phyloP scores from a whole-genome alignment of 2,113 vertebrate species.

The Dipodomys merriami region DNA sequence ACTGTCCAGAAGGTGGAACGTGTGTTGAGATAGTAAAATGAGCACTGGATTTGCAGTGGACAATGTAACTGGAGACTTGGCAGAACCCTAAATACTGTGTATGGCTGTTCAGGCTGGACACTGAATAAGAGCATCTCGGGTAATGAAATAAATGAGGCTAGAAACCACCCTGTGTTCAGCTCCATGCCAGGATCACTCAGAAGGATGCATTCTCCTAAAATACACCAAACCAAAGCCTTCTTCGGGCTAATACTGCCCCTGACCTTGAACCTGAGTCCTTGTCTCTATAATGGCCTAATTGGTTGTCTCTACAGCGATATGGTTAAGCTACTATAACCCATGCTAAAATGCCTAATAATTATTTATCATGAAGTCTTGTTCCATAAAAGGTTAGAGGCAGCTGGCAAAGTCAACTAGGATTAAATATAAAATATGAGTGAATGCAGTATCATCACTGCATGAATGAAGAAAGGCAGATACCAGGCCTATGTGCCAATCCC shows the following conservation, averaged over 20 bases:
- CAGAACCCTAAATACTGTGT: neutral
- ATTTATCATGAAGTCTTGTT: neutral
- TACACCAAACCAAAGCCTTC: neutral
- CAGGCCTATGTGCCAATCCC: fast-evolving
- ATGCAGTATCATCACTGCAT: neutral
- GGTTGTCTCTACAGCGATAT: neutral
- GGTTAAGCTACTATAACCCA: neutral
- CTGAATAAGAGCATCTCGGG: neutral
- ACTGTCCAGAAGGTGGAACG: neutral
- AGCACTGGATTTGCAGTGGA: neutral
- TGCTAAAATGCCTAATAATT: neutral
- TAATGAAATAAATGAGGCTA: neutral
- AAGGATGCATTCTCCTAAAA: neutral
- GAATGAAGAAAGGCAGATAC: neutral
- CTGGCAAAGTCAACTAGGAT: neutral
- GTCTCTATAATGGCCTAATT: neutral
- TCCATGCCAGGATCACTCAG: neutral
- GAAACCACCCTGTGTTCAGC: neutral
- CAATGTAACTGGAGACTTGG: neutral
- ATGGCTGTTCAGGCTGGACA: neutral
- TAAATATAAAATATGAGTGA: neutral
- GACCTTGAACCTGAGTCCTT: neutral
- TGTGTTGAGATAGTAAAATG: neutral
- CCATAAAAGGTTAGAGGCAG: neutral
- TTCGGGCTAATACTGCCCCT: neutral